These are phyloP conservation scores for Phania funesta DNA, from an alignment of 2,888 invertebrate genomes.

Conservation along the genomic window DNA sequence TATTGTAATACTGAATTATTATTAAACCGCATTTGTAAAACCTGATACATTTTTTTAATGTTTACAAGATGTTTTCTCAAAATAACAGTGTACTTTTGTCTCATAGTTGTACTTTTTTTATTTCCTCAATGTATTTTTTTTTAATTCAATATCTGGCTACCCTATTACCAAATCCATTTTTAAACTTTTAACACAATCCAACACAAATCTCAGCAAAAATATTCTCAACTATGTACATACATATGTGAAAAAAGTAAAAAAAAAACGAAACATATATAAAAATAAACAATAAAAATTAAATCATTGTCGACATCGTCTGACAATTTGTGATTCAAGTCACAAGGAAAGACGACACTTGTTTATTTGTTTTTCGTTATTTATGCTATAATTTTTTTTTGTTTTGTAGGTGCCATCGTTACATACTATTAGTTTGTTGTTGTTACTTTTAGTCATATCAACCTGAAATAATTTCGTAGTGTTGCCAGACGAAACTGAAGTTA, in stretches of 20 bases:
- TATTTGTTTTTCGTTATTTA: constrained; percentile 61
- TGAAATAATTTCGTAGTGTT: not conserved
- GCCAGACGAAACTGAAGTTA: not conserved
- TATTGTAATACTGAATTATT: too few species aligned
- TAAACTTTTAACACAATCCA: not conserved
- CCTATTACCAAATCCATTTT: not conserved
- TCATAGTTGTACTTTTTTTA: too few species aligned
- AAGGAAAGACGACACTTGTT: constrained; percentile 64
- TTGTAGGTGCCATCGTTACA: constrained; percentile 31
- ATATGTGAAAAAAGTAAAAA: not conserved
- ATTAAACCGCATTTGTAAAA: too few species aligned
- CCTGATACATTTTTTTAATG: too few species aligned
- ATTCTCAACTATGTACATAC: constrained; percentile 1
- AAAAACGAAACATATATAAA: constrained; percentile 1
- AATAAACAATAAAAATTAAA: constrained; percentile 32
- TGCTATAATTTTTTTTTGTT: constrained; percentile 53
- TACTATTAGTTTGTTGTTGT: too few species aligned
- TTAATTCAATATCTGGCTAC: not conserved
- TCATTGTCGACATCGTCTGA: constrained; percentile 44
- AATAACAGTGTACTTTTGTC: too few species aligned
- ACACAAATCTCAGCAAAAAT: not conserved
- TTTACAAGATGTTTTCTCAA: too few species aligned
- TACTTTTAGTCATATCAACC: not conserved
- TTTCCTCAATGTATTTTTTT: not conserved
- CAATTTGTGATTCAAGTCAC: constrained; percentile 62